Evolutionary conservation across 2,797 vertebrate species (phyloP), one percentile per base, ranked within the genome.

Genomic region (Pseudochirops corinnae): DNA sequence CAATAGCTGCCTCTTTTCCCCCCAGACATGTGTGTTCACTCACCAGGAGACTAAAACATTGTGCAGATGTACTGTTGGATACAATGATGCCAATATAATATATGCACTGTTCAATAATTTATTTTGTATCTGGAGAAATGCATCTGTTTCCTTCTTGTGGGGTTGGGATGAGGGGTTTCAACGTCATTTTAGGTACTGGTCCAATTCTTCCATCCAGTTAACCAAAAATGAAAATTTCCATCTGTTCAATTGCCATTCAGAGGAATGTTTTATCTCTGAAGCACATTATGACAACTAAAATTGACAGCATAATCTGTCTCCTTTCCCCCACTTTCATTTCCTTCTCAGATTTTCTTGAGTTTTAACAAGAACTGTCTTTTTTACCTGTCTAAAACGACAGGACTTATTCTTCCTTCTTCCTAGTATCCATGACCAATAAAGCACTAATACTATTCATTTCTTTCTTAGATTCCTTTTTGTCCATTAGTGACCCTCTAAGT

Each of bases 141-240:
- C 93, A 96, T 94, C 94, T 98, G 95, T 92, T 98, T 98, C 95
- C 94, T 98, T 97, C 96, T 97, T 97, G 96, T 93, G 95, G 96
- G 95, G 97, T 96, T 94, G 5, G 62, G 95, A 62, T 98, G 98
- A 98, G 82, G 95, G 74, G 95, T 97, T 97, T 97, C 82, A 97
- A 87, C 97, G 98, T 57, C 94, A 93, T 98, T 98, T 98, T 96
- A 97, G 96, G 39, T 98, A 96, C 94, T 97, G 95, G 91, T 98
- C 97, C 98, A 98, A 98, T 97, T 98, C 97, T 97, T 97, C 97
- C 96, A 98, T 96, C 97, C 96, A 97, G 92, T 97, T 98, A 98
- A 98, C 57, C 97, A 98, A 98, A 97, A 98, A 95, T 96, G 97
- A 98, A 95, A 97, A 98, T 97, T 97, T 98, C 96, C 92, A 96